A percentile compares a stretch with the other conserved stretches of the same genome.
These are phyloP conservation scores for Xylota segnis DNA, from an alignment of 2,888 invertebrate genomes.

Conservation along the genomic window DNA sequence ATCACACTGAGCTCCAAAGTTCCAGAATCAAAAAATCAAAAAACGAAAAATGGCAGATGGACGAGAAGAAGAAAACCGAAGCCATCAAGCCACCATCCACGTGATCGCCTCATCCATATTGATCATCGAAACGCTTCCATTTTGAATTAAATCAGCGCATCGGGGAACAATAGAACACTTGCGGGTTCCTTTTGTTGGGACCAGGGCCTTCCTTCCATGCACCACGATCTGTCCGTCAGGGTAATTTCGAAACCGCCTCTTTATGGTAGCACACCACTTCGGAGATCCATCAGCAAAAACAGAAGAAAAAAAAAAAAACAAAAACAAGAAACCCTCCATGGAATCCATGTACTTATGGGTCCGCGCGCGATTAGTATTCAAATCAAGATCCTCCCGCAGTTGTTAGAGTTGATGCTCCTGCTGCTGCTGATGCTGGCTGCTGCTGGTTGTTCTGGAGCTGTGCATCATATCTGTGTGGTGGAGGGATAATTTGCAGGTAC, in stretches of 20 bases:
- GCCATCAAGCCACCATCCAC: slow-evolving; percentile 1
- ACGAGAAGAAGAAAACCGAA: slow-evolving; percentile 28
- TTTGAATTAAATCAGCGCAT: slow-evolving; percentile 66
- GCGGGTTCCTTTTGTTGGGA: slow-evolving; percentile 59
- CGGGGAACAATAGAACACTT: slow-evolving; percentile 65
- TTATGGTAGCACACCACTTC: slow-evolving; percentile 72
- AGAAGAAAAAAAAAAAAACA: not conserved
- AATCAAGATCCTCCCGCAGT: slow-evolving; percentile 73
- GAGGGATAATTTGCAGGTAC: slow-evolving; percentile 73
- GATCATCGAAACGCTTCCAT: slow-evolving; percentile 74
- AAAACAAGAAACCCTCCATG: not conserved
- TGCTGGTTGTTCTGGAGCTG: slow-evolving; percentile 37
- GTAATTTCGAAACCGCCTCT: slow-evolving; percentile 74
- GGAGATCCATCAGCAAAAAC: slow-evolving; percentile 71
- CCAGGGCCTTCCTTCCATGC: slow-evolving; percentile 23
- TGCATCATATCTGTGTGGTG: slow-evolving; percentile 40
- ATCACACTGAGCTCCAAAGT: slow-evolving; percentile 53
- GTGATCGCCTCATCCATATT: slow-evolving; percentile 56
- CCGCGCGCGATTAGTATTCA: slow-evolving; percentile 74
- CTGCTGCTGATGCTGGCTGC: slow-evolving; percentile 41
- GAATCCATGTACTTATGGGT: slow-evolving; percentile 56
- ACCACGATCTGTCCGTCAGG: slow-evolving; percentile 72
- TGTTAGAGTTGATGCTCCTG: slow-evolving; percentile 42
- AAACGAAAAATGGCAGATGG: slow-evolving; percentile 76
- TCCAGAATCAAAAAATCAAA: slow-evolving; percentile 53